Conservation (phyloP, 2,113 vertebrate genomes). For the Bagarius yarrelli region DNA sequence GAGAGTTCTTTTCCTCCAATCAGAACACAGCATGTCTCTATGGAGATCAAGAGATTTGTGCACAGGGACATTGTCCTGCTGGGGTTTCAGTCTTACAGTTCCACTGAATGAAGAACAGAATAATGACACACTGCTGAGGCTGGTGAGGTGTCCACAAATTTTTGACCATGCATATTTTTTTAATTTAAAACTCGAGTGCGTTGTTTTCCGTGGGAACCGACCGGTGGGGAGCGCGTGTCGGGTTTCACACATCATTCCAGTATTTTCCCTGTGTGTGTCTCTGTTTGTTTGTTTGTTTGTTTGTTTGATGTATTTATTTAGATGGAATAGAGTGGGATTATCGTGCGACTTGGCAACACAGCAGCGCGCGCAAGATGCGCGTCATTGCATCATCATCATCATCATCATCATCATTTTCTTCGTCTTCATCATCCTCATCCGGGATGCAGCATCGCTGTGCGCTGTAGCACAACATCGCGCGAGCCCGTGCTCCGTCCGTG, state of each 20-base stretch:
- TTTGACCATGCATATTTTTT: too few species aligned
- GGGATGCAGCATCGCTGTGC: slow-evolving; percentile 13
- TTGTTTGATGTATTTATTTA: not conserved
- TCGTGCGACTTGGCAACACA: not conserved
- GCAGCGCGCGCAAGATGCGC: not conserved
- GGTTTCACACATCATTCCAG: not conserved
- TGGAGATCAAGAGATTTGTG: too few species aligned
- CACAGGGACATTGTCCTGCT: too few species aligned
- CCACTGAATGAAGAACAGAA: too few species aligned
- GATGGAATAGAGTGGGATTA: not conserved
- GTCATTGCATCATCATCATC: slow-evolving; percentile 41
- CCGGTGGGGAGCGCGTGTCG: not conserved
- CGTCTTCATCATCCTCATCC: not conserved
- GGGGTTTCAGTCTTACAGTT: too few species aligned
- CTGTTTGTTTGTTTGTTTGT: not conserved
- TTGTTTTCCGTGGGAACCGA: not conserved
- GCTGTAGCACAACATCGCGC: not conserved
- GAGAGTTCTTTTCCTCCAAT: too few species aligned
- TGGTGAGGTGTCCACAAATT: too few species aligned
- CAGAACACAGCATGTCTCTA: too few species aligned
- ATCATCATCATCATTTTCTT: not conserved
- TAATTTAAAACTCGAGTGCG: too few species aligned
- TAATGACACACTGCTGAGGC: too few species aligned
- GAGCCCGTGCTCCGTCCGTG: not conserved
- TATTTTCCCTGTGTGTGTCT: not conserved